A percentile compares a stretch with the other conserved stretches of the same genome.
Evolutionary conservation across 2,797 vertebrate species (phyloP).

Genomic region (Trachops cirrhosus): DNA sequence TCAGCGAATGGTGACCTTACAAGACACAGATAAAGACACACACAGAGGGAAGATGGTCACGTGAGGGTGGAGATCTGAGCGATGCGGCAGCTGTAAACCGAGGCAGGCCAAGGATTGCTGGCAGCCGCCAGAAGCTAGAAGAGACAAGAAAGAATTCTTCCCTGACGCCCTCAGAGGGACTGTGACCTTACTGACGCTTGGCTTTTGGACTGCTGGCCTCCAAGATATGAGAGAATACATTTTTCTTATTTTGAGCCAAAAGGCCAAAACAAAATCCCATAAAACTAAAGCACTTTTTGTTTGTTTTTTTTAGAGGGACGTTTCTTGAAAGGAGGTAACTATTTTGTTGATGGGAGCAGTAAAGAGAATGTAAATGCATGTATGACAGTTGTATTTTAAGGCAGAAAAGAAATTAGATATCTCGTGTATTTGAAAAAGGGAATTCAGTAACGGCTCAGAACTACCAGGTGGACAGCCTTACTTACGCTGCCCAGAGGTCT

Average conservation of each 20-base stretch:
- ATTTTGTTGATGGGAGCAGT: neutral
- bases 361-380: neutral
- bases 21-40: neutral
- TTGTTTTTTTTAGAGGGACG: neutral
- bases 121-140: neutral
- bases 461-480: neutral
- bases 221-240: neutral
- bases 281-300: neutral
- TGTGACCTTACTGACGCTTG: neutral
- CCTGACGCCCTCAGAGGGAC: rapidly evolving
- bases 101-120: neutral
- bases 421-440: neutral
- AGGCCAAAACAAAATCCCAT: neutral
- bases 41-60: neutral
- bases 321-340: neutral
- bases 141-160: neutral
- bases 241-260: neutral
- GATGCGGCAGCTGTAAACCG: neutral
- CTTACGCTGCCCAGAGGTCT: neutral
- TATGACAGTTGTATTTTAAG: neutral
- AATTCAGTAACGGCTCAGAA: neutral
- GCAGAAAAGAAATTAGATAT: neutral
- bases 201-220: neutral
- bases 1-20: neutral
- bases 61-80: neutral